These are phyloP conservation scores for Netelia fuscicornis DNA, from an alignment of 2,888 invertebrate genomes.

Conservation along the genomic window DNA sequence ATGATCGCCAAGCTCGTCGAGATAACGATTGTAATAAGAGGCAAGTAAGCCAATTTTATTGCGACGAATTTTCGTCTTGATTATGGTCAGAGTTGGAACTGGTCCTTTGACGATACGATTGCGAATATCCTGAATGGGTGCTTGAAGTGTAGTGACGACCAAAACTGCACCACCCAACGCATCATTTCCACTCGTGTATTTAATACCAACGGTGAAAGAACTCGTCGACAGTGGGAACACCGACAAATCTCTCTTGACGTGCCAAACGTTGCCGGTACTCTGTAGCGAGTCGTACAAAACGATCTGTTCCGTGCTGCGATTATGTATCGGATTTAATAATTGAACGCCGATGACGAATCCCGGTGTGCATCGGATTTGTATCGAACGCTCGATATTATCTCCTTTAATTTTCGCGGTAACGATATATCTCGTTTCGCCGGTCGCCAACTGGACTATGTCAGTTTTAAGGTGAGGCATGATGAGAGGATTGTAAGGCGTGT, in stretches of 20 bases:
- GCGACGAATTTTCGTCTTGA: conserved; percentile 91
- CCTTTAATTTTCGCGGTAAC: conserved; percentile 88
- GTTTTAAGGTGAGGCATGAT: conserved; percentile 88
- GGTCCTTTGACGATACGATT: conserved; percentile 92
- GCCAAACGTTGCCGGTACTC: conserved; percentile 89
- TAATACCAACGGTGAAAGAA: conserved; percentile 92
- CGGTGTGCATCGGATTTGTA: conserved; percentile 88
- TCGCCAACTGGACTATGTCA: conserved; percentile 87
- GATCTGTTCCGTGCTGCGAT: conserved; percentile 94
- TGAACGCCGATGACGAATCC: conserved; percentile 96
- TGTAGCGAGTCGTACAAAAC: conserved; percentile 91
- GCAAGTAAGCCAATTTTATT: conserved; percentile 93
- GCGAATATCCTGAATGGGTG: conserved; percentile 89
- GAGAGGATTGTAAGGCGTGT: conserved; percentile 91
- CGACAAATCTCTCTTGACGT: conserved; percentile 92
- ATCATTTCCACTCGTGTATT: conserved; percentile 92
- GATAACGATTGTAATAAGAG: conserved; percentile 94
- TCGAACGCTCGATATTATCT: conserved; percentile 84
- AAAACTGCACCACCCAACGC: conserved; percentile 94
- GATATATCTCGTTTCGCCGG: conserved; percentile 92
- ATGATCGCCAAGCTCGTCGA: conserved; percentile 94
- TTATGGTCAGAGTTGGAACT: conserved; percentile 90
- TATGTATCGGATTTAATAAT: conserved; percentile 95
- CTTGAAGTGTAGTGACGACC: conserved; percentile 90
- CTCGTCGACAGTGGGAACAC: conserved; percentile 96